Evolutionary conservation across 2,113 vertebrate species (phyloP).

Genomic region (Entomyzon cyanotis): DNA sequence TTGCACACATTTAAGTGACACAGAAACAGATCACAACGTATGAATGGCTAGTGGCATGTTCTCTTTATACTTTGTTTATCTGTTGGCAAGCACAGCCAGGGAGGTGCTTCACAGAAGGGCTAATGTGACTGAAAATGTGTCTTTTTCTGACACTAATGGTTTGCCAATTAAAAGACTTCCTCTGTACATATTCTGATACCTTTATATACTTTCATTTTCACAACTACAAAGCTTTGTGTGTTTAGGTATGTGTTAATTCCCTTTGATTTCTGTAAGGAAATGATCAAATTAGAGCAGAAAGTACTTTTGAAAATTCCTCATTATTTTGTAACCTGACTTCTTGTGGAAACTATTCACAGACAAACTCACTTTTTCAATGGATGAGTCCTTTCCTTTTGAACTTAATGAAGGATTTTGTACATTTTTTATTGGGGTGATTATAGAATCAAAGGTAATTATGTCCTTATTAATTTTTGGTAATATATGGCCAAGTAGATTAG

Average conservation of each 20-base stretch:
- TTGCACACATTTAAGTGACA: not conserved
- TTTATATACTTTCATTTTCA: not conserved
- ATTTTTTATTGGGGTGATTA: not conserved
- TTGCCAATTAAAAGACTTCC: not conserved
- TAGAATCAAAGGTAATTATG: not conserved
- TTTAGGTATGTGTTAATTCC: not conserved
- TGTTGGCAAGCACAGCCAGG: not conserved
- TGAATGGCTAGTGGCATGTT: not conserved
- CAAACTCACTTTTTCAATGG: not conserved
- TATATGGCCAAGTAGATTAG: not conserved
- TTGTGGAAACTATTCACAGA: not conserved
- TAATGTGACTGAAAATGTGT: not conserved
- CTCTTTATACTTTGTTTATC: not conserved
- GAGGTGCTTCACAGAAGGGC: not conserved
- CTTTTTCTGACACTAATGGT: not conserved
- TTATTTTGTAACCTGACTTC: not conserved
- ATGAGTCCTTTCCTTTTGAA: not conserved
- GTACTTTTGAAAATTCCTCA: not conserved
- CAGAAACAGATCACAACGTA: not conserved
- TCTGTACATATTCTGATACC: not conserved
- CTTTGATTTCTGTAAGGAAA: not conserved
- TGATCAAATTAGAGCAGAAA: not conserved
- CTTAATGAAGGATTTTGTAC: not conserved
- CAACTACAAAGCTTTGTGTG: not conserved
- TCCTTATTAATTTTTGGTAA: not conserved